Evolutionary conservation across 2,888 invertebrate species (phyloP).

Genomic region (Scrobipalpa atriplicella): DNA sequence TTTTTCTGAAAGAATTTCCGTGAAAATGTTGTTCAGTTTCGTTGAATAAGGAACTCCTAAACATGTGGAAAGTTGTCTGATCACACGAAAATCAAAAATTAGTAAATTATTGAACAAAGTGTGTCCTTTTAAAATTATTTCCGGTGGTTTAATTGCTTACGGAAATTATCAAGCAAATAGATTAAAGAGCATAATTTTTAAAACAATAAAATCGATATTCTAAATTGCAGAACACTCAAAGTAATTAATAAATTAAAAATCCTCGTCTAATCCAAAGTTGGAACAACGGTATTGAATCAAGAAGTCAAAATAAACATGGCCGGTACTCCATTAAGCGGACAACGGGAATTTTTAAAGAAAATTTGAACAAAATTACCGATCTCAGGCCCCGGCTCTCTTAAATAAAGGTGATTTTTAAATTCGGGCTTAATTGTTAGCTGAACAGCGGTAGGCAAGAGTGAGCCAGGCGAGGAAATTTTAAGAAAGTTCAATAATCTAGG

Average conservation of each 20-base stretch:
- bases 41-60: too few species aligned
- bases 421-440: constrained; percentile 74
- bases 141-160: too few species aligned
- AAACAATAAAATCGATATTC: neutral
- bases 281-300: constrained; percentile 62
- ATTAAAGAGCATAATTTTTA: neutral
- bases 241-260: constrained; percentile 56
- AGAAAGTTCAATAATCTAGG: neutral
- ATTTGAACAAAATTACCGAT: constrained; percentile 76
- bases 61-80: too few species aligned
- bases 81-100: too few species aligned
- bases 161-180: neutral
- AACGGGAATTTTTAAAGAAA: constrained; percentile 71
- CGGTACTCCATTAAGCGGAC: constrained; percentile 73
- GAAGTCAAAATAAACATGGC: constrained; percentile 69
- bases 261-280: constrained; percentile 59
- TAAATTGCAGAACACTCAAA: constrained; percentile 32
- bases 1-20: too few species aligned
- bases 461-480: constrained; percentile 36
- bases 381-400: constrained; percentile 57
- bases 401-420: constrained; percentile 71
- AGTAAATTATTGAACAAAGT: too few species aligned
- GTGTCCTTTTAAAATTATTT: too few species aligned
- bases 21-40: too few species aligned
- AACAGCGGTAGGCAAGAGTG: constrained; percentile 44